Evolutionary conservation across 1,140 invertebrate genomes (phyloP).

Genomic region (Bombus breviceps): DNA sequence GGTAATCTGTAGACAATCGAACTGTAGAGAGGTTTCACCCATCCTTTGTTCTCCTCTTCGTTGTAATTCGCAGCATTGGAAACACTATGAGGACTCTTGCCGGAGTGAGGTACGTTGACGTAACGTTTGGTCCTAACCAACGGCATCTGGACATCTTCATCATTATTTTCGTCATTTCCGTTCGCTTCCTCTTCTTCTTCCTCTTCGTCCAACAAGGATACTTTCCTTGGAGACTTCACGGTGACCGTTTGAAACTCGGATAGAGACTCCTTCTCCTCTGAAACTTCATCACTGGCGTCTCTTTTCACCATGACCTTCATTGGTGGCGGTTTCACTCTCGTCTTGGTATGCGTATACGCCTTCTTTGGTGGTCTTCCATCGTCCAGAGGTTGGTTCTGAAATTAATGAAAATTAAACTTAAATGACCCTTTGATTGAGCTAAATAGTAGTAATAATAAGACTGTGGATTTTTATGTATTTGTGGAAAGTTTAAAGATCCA

Average conservation of each 20-base stretch:
- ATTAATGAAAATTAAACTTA: neutral
- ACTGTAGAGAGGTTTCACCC: conserved; percentile 96
- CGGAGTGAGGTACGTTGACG: conserved; percentile 73
- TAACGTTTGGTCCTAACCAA: conserved; percentile 60
- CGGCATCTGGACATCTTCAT: conserved; percentile 30
- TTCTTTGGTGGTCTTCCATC: conserved; percentile 72
- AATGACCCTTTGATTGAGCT: too few relatives aligned
- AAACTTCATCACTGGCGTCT: conserved; percentile 16
- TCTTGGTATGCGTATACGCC: conserved; percentile 65
- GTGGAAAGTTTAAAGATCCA: too few relatives aligned
- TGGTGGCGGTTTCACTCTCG: conserved; percentile 63
- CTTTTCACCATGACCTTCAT: conserved; percentile 74
- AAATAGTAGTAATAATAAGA: neutral
- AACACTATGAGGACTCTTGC: conserved; percentile 90
- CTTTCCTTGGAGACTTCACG: conserved; percentile 5
- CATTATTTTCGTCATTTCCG: conserved; percentile 46
- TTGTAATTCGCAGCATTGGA: conserved; percentile 93
- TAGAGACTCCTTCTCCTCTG: neutral
- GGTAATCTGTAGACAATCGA: conserved; percentile 93
- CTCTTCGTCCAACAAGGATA: conserved; percentile 39
- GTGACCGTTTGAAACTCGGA: neutral
- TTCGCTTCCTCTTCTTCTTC: conserved; percentile 31
- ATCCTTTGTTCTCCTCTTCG: conserved; percentile 87
- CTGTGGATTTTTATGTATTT: too few relatives aligned
- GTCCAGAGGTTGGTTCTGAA: conserved; percentile 71